Evolutionary conservation across 1,140 invertebrate genomes (phyloP).

Genomic region (Microplitis demolitor): DNA sequence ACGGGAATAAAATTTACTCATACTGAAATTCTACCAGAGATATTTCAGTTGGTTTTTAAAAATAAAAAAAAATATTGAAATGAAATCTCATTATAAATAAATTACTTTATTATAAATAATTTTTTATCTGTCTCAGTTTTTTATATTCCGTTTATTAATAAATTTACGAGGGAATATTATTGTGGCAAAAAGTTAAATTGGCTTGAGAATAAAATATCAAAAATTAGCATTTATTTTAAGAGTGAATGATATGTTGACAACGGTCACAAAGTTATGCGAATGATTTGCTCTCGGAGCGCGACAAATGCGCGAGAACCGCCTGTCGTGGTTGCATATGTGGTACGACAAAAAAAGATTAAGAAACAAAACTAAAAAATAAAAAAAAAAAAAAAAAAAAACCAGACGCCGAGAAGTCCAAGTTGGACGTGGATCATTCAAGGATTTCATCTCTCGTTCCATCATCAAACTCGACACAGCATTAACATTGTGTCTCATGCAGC

Average conservation of each 20-base stretch:
- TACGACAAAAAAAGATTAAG: too few species aligned
- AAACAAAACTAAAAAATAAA: neutral
- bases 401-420: neutral
- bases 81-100: too few species aligned
- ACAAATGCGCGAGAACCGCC: slow-evolving; percentile 18
- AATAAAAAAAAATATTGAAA: neutral
- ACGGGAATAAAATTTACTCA: slow-evolving; percentile 17
- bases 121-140: neutral
- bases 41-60: neutral
- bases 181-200: too few species aligned
- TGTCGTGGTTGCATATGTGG: slow-evolving; percentile 6
- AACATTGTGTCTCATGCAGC: slow-evolving; percentile 37
- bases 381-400: neutral
- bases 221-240: slow-evolving; percentile 1
- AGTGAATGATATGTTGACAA: slow-evolving; percentile 20
- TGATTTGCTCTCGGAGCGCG: neutral
- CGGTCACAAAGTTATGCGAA: slow-evolving; percentile 1
- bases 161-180: too few species aligned
- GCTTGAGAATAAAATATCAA: neutral
- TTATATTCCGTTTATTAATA: too few species aligned
- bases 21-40: neutral
- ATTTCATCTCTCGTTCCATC: slow-evolving; percentile 37
- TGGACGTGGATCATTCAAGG: slow-evolving; percentile 27
- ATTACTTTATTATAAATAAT: neutral
- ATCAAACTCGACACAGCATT: neutral